These are phyloP conservation scores for Colletes gigas DNA, from an alignment of 1,140 invertebrate genomes.

Conservation along the genomic window DNA sequence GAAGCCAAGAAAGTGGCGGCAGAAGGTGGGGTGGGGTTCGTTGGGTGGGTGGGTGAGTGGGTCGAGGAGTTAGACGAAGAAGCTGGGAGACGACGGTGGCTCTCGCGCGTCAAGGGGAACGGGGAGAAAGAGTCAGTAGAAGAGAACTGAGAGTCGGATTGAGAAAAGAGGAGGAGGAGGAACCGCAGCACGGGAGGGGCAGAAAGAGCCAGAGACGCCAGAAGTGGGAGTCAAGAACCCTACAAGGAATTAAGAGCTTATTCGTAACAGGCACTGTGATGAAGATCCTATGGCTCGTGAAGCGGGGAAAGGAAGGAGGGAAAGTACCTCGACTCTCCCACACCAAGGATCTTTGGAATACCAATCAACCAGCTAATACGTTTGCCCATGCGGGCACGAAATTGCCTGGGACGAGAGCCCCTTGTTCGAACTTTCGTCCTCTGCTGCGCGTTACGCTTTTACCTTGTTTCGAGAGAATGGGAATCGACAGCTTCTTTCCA, in stretches of 20 bases:
- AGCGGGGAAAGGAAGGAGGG: conserved; percentile 30
- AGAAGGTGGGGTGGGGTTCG: conserved; percentile 58
- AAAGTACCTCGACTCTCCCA: conserved; percentile 58
- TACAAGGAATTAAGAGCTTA: conserved; percentile 79
- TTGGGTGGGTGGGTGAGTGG: conserved; percentile 50
- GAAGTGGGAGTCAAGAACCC: conserved; percentile 75
- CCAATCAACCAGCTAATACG: conserved; percentile 77
- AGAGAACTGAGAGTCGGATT: conserved; percentile 48
- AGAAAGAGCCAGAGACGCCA: conserved; percentile 55
- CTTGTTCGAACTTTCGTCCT: conserved; percentile 10
- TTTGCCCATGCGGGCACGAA: conserved; percentile 75
- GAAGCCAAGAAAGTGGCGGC: conserved; percentile 62
- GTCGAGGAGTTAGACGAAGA: conserved; percentile 43
- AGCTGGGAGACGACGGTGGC: conserved; percentile 24
- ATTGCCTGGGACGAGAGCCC: conserved; percentile 64
- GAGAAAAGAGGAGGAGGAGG: conserved; percentile 44
- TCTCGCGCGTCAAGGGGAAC: conserved; percentile 7
- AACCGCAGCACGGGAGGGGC: not conserved
- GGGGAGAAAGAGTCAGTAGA: conserved; percentile 43
- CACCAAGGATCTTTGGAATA: conserved; percentile 74
- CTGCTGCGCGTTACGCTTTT: not conserved
- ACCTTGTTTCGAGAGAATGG: not conserved
- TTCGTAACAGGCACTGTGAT: conserved; percentile 77
- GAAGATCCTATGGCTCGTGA: conserved; percentile 74
- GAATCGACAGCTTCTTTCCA: conserved; percentile 1